Evolutionary conservation across 2,888 invertebrate species (phyloP), one percentile per base, ranked within the genome.

Genomic region (Actias luna): DNA sequence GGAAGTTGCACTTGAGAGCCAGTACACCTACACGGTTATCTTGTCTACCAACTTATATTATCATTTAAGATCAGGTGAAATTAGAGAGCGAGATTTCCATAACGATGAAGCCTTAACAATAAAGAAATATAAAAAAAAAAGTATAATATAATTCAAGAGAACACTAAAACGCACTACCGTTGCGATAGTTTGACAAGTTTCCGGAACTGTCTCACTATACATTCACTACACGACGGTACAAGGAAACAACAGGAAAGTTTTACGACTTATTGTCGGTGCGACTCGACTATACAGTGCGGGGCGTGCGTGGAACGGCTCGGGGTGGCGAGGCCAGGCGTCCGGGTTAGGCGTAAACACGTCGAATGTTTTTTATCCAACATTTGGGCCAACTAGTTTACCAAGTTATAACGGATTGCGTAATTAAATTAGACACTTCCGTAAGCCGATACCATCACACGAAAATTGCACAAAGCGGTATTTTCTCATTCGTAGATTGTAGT

Each of bases 351-450:
- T 86, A 87, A 88, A 89, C 88, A 88, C 83, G 85, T 78, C 80
- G 74, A 79, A 82, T 84, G 83, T 84, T 87, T 88, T 88, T 87
- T 85, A 82, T 81, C 74, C 66, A 74, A 71, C 76, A 78, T 80
- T 80, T 80, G 79, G 77, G 80, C 77, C 79, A 79, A 83, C 78
- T 82, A 79, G 78, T 80, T 82, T 75, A 77, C 77, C 52, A 80
- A 82, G 78, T 83, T 82, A 73, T 69, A 73, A 79, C 77, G 74
- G 77, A 76, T 82, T 75, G 76, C 74, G 77, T 76, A 78, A 82
- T 79, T 69, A 78, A 74, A 79, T 77, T 74, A 76, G 69, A 71
- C 70, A n/a, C 71, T 69, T 66, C 67, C 74, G 73, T 73, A 69
- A 74, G 73, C 69, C 57, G 61, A 64, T 33, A 14, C n/a, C n/a